Conservation (phyloP, 2,888 invertebrate species). For the Sinodicranocentrus sp. region DNA sequence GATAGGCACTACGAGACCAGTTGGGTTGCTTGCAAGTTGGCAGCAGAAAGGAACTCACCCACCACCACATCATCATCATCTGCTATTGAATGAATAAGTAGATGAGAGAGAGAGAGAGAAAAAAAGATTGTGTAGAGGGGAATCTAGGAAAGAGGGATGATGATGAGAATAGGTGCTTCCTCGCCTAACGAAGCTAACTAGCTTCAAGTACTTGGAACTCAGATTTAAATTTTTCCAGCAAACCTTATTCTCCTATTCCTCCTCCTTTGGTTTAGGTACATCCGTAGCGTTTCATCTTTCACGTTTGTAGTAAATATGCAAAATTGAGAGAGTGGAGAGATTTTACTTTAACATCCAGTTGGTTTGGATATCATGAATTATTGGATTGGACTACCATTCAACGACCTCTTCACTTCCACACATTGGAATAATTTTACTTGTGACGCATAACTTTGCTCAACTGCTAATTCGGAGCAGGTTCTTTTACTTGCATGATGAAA, state of each 20-base stretch:
- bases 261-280: too few species aligned
- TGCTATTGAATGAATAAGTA: conserved; percentile 61
- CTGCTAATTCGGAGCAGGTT: too few species aligned
- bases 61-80: conserved; percentile 27
- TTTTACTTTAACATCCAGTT: too few species aligned
- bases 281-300: background rate
- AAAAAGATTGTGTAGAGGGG: background rate
- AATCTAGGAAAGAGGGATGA: conserved; percentile 42
- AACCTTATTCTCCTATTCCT: too few species aligned
- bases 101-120: conserved; percentile 20
- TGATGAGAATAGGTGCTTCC: conserved; percentile 18
- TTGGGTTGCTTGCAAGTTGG: conserved; percentile 15
- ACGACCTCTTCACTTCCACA: too few species aligned
- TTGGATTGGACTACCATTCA: too few species aligned
- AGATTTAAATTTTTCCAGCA: conserved; percentile 11
- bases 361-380: too few species aligned
- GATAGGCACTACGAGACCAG: conserved; percentile 25
- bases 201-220: conserved; percentile 20
- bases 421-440: too few species aligned
- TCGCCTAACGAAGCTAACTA: conserved; percentile 43
- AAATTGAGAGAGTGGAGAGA: too few species aligned
- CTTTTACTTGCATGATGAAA: too few species aligned
- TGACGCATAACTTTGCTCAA: too few species aligned
- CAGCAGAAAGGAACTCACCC: background rate
- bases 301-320: background rate